Percentiles rank a stretch among this genome's conserved stretches.
phyloP scores from a whole-genome alignment of 2,888 invertebrate species.

The Venusia cambrica region DNA sequence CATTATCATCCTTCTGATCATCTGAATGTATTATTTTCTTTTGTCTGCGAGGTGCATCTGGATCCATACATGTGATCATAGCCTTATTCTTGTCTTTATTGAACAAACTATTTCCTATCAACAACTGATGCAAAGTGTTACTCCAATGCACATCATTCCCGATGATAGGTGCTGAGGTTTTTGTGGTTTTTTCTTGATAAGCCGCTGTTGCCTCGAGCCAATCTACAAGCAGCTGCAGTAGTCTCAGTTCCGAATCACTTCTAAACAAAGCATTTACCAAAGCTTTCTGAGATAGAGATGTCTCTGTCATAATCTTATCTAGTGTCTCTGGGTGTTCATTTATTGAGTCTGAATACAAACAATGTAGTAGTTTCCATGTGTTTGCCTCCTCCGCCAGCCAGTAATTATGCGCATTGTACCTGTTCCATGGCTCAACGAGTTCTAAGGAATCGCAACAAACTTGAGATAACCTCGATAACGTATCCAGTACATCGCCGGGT shows the following conservation, averaged over 20 bases:
- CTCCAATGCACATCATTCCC: slow-evolving; percentile 92
- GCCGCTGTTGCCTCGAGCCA: slow-evolving; percentile 95
- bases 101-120: slow-evolving; percentile 73
- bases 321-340: slow-evolving; percentile 79
- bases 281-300: slow-evolving; percentile 61
- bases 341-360: slow-evolving; percentile 90
- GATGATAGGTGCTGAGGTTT: slow-evolving; percentile 65
- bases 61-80: slow-evolving; percentile 88
- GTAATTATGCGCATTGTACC: slow-evolving; percentile 67
- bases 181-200: slow-evolving; percentile 85
- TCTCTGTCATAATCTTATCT: slow-evolving; percentile 61
- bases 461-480: slow-evolving; percentile 82
- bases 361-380: slow-evolving; percentile 92
- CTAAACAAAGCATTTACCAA: slow-evolving; percentile 63
- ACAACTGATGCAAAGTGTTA: slow-evolving; percentile 91
- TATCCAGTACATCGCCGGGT: slow-evolving; percentile 79
- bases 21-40: slow-evolving; percentile 90
- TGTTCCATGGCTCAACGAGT: slow-evolving; percentile 70
- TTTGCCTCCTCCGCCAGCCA: slow-evolving; percentile 91
- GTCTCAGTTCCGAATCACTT: slow-evolving; percentile 80
- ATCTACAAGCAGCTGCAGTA: slow-evolving; percentile 93
- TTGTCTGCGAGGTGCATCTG: slow-evolving; percentile 93
- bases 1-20: slow-evolving; percentile 88
- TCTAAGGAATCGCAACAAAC: slow-evolving; percentile 83
- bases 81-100: slow-evolving; percentile 66